A percentile compares a stretch with the other conserved stretches of the same genome.
Evolutionary conservation across 1,140 invertebrate genomes (phyloP).

Genomic region (Frieseomelitta varia): DNA sequence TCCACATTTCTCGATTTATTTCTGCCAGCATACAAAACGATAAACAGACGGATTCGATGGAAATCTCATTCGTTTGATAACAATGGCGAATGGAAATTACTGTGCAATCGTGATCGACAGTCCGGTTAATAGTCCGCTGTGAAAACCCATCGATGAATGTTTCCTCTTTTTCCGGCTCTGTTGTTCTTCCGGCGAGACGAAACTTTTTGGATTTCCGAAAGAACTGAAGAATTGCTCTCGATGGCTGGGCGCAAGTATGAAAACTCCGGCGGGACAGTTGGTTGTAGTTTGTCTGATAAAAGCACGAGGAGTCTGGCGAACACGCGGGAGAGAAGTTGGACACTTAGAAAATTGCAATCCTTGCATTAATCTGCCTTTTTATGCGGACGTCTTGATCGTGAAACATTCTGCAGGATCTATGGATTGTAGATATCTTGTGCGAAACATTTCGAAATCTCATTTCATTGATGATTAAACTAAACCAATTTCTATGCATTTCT

Average conservation of each 20-base stretch:
- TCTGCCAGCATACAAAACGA: neutral
- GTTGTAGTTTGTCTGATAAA: conserved; percentile 22
- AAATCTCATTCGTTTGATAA: neutral
- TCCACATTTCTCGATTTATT: neutral
- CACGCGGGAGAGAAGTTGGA: neutral
- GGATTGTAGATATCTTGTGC: too few relatives aligned
- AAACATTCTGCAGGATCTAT: neutral
- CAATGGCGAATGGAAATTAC: neutral
- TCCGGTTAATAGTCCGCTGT: neutral
- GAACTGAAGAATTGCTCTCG: neutral
- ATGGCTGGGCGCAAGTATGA: neutral
- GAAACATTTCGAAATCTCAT: too few relatives aligned
- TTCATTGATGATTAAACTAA: too few relatives aligned
- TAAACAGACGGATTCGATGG: neutral
- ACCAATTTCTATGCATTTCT: too few relatives aligned
- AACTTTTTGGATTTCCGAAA: conserved; percentile 26
- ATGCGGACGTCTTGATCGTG: neutral
- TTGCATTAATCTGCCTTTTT: neutral
- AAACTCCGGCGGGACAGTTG: neutral
- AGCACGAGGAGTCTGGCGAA: neutral
- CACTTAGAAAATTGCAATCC: conserved; percentile 28
- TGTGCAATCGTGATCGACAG: neutral
- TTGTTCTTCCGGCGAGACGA: neutral
- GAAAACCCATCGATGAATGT: neutral
- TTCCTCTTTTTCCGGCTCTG: neutral